These are phyloP conservation scores for Notarius lentiginosus DNA, from an alignment of 2,113 vertebrate species.

Conservation along the genomic window DNA sequence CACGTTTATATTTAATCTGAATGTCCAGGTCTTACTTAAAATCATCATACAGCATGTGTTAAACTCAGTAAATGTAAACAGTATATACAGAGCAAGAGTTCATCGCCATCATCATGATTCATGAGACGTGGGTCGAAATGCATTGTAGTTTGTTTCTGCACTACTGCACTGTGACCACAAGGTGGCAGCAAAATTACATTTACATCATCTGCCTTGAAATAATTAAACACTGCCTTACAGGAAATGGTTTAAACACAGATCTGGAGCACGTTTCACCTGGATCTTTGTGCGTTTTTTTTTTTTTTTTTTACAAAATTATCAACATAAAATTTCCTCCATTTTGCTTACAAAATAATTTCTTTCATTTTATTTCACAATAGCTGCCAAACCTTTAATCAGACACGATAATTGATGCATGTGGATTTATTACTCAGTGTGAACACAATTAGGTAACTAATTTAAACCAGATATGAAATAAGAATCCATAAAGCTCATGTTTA, in stretches of 20 bases:
- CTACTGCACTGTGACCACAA: neutral
- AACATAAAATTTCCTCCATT: neutral
- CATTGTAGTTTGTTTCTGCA: neutral
- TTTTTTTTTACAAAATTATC: neutral
- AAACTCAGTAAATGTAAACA: neutral
- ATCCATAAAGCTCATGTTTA: neutral
- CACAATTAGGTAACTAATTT: neutral
- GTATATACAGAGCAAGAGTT: neutral
- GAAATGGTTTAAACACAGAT: neutral
- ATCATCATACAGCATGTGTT: neutral
- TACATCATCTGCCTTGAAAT: neutral
- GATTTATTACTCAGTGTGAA: neutral
- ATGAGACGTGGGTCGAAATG: neutral
- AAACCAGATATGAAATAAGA: neutral
- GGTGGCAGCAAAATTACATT: neutral
- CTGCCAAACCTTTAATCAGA: neutral
- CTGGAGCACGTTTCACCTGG: neutral
- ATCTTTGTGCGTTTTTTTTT: too few species aligned
- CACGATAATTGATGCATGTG: neutral
- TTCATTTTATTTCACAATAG: neutral
- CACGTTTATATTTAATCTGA: too few species aligned
- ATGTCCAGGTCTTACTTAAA: too few species aligned
- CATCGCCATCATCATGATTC: neutral
- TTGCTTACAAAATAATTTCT: neutral
- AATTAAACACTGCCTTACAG: neutral